Evolutionary conservation across 2,113 vertebrate species (phyloP), one percentile per base, ranked within the genome.

Genomic region (Himantopus leucocephalus): DNA sequence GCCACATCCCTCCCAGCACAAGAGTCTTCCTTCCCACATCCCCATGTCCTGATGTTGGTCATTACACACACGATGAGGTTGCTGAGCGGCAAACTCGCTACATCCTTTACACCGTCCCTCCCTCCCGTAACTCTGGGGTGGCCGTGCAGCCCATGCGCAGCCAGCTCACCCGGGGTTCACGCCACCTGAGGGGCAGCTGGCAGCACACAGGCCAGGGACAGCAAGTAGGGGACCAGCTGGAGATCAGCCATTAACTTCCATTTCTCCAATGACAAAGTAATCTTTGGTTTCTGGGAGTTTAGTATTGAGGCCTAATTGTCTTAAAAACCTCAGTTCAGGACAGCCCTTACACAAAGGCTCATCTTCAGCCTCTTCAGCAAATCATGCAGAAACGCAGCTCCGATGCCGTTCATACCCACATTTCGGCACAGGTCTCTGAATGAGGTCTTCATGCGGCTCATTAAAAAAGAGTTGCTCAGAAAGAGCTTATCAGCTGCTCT

Each of bases 391-490:
- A 90, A 83, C 41, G 56, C 24, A 58, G 6, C 20, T 56, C 45
- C 70, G 39, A 10, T 1, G 52, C 20, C 84, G 30, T 32, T 75
- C 72, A 66, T 70, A 83, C 19, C 7, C 5, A 1, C 4, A 4
- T 53, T 68, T 73, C 2, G 0, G 45, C 39, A 79, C 1, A 0
- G 0, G 0, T 16, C 18, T 74, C 83, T 53, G 45, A 56, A 21
- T 5, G 2, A 82, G 34, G 66, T 52, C 71, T 82, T 73, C 66
- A 50, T 7, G 23, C 1, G 1, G 32, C 22, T 62, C 64, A 45
- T 34, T 32, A 67, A 80, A 45, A 45, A 45, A 27, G 9, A 87
- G 23, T 47, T 39, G 29, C 59, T 20, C 24, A 20, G 32, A 45
- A 14, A 2, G 1, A 64, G 43, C 18, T 73, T 32, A 55, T 5